phyloP scores from a whole-genome alignment of 2,113 vertebrate species.

The Phalacrocorax carbo region DNA sequence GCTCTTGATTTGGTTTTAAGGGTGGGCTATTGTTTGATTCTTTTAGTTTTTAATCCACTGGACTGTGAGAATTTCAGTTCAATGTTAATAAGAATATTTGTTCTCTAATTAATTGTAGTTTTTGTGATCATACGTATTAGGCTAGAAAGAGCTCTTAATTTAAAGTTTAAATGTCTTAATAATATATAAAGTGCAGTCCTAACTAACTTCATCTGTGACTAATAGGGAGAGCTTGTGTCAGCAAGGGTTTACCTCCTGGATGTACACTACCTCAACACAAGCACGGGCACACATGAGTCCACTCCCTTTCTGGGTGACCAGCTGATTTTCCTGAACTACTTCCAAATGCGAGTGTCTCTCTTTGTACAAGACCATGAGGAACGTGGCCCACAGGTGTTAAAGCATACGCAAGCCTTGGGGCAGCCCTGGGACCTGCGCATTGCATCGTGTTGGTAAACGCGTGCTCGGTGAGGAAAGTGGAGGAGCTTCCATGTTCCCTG shows the following conservation, averaged over 20 bases:
- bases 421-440: background rate
- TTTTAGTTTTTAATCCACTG: background rate
- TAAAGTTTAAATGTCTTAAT: background rate
- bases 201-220: background rate
- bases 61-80: background rate
- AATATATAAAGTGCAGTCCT: background rate
- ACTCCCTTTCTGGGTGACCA: background rate
- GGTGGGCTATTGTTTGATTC: background rate
- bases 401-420: accelerated
- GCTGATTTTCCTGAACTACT: background rate
- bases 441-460: background rate
- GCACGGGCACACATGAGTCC: accelerated
- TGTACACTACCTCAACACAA: background rate
- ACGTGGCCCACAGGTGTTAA: background rate
- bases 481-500: background rate
- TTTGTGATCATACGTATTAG: background rate
- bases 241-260: background rate
- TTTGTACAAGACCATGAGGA: background rate
- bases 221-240: accelerated
- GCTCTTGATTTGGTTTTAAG: background rate
- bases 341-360: background rate
- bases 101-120: background rate
- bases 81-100: background rate
- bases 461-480: accelerated
- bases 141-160: background rate